phyloP scores from a whole-genome alignment of 1,140 invertebrate species.

The Aethina tumida region DNA sequence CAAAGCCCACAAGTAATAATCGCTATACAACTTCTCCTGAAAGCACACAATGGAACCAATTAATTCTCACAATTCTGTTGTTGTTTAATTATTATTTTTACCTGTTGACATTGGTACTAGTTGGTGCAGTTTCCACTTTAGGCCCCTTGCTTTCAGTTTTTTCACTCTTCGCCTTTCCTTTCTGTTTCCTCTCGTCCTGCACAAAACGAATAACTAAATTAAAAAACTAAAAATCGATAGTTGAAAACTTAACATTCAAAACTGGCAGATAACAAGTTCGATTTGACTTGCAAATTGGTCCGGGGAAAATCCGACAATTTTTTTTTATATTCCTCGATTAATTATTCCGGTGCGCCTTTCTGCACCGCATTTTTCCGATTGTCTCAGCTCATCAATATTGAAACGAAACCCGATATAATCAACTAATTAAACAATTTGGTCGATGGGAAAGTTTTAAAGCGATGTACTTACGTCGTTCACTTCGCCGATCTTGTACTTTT shows the following conservation, averaged over 20 bases:
- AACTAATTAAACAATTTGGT: neutral
- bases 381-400: neutral
- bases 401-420: neutral
- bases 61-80: neutral
- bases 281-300: conserved; percentile 6
- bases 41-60: conserved; percentile 4
- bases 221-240: conserved; percentile 2
- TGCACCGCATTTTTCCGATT: neutral
- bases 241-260: too few relatives aligned
- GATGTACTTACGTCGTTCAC: conserved; percentile 41
- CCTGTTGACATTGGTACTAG: neutral
- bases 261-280: neutral
- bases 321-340: conserved; percentile 1
- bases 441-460: too few relatives aligned
- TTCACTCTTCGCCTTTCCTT: conserved; percentile 13
- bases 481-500: conserved; percentile 53
- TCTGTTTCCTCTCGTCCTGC: conserved; percentile 20
- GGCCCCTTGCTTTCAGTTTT: neutral
- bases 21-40: conserved; percentile 13
- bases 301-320: neutral
- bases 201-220: conserved; percentile 10
- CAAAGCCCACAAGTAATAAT: conserved; percentile 18
- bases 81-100: neutral
- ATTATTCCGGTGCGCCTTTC: neutral
- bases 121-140: conserved; percentile 1